Evolutionary conservation across 2,113 vertebrate species (phyloP), one percentile per base, ranked within the genome.

Genomic region (Ahaetulla prasina): DNA sequence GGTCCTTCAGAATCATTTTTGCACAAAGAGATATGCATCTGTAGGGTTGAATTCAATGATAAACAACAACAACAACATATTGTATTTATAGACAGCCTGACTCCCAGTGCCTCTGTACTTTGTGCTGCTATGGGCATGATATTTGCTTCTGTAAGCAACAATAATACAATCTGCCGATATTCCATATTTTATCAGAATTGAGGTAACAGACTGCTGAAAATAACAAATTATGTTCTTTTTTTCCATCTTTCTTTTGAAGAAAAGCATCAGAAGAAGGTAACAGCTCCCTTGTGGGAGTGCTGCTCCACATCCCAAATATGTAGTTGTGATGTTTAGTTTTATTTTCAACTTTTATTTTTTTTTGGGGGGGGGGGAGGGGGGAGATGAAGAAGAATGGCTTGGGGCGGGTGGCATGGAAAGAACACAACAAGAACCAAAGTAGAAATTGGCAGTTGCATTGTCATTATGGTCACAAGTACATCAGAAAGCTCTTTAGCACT

Each of bases 301-400:
- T 89, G 54, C 80, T 35, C 20, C 47, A 85, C 74, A 91, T 88
- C 1, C 8, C 68, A 94, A 95, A 92, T n/a, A 94, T n/a, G 92
- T 87, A 90, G 84, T 93, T 93, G 54, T 60, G 91, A 90, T 92
- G 91, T 91, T 94, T 74, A 25, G 52, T 92, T 95, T 90, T 91
- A 92, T 93, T 94, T 95, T 92, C 54, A 92, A 1, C 92, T 96
- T 92, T 95, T 93, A 68, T 90, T 91, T n/a, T 27, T 6, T 7
- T 27, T 5, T 4, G 18, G 1, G 53, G 3, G 25, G 25, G n/a
- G 0, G 4, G 39, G 39, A 22, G 8, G 16, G 43, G 80, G 2
- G 4, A 5, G 11, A 68, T 16, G 94, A 93, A 88, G 47, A 80
- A 54, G 49, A 8, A 1, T 80, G 90, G 92, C 25, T 22, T 49